Conservation (phyloP, 1,140 invertebrate species). For the Copidosoma floridanum region DNA sequence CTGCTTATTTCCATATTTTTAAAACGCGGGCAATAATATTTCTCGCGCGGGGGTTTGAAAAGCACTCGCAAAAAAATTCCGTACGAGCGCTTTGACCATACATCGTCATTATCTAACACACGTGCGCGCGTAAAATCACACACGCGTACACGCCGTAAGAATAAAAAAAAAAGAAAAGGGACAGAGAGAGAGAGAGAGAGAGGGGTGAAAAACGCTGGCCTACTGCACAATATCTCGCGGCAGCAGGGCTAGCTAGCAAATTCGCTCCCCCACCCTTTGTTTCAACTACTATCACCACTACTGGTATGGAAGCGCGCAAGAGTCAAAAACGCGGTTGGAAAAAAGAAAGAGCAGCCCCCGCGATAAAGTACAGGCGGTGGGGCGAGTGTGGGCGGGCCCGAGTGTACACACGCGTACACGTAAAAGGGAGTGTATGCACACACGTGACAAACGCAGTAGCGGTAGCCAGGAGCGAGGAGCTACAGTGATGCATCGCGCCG, state of each 20-base stretch:
- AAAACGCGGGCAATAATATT: too few relatives aligned
- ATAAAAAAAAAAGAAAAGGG: neutral
- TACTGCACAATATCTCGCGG: conserved; percentile 1
- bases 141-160: neutral
- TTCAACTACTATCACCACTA: too few relatives aligned
- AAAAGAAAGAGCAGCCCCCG: too few relatives aligned
- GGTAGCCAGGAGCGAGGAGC: neutral
- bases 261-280: too few relatives aligned
- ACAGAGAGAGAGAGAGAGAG: neutral
- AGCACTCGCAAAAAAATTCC: too few relatives aligned
- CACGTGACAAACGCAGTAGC: conserved; percentile 10
- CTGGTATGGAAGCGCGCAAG: neutral
- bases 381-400: neutral
- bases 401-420: neutral
- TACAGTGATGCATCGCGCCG: conserved; percentile 5
- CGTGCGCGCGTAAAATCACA: neutral
- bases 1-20: too few relatives aligned
- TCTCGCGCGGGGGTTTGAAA: too few relatives aligned
- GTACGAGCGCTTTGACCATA: conserved; percentile 10
- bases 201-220: conserved; percentile 1
- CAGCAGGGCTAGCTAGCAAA: neutral
- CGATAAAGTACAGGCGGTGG: too few relatives aligned
- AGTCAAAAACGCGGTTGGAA: neutral
- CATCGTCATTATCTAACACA: conserved; percentile 4
- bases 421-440: too few relatives aligned